Evolutionary conservation across 2,888 invertebrate species (phyloP), one percentile per base, ranked within the genome.

Genomic region (Xestia rhomboidea): DNA sequence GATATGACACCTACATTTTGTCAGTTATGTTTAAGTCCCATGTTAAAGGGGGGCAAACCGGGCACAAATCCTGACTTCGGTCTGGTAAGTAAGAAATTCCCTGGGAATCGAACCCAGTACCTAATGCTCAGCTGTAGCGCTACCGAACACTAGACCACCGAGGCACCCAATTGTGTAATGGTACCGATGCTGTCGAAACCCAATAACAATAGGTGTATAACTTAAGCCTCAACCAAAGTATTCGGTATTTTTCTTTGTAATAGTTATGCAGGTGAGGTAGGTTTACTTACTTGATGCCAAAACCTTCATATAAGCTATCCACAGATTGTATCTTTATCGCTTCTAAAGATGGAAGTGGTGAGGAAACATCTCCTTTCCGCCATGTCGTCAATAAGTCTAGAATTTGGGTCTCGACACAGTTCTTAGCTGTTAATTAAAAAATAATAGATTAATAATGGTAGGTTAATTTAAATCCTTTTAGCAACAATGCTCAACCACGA

Each of bases 231-330:
- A 34, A 64, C 34, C 3, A 51, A 30, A 38, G 8, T 18, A 18
- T n/a, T 6, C 34, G 34, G 10, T 24, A 1, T 46, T 30, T n/a
- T n/a, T 68, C 1, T 21, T 57, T 70, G 8, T 18, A 30, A 34
- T 18, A 62, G 21, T 24, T 18, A 34, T 21, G 5, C 54, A 24
- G 41, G 0, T 51, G 41, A 24, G 30, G 0, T 51, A 49, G 5
- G 21, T 60, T 15, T 51, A 83, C 89, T 80, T 85, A 90, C 90
- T 86, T 86, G 67, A 90, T 77, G 49, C 89, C 89, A 81, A 87
- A 87, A 34, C 88, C 90, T 24, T 88, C 79, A 74, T 90, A 92
- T n/a, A 81, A 67, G 18, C 89, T 89, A 24, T 86, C 84, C n/a
- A 87, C 76, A 38, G 89, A 82, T 21, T 77, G 81, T 34, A 90